A percentile compares a stretch with the other conserved stretches of the same genome.
These are phyloP conservation scores for Drosophila testacea DNA, from an alignment of 2,888 invertebrate genomes.

Conservation along the genomic window DNA sequence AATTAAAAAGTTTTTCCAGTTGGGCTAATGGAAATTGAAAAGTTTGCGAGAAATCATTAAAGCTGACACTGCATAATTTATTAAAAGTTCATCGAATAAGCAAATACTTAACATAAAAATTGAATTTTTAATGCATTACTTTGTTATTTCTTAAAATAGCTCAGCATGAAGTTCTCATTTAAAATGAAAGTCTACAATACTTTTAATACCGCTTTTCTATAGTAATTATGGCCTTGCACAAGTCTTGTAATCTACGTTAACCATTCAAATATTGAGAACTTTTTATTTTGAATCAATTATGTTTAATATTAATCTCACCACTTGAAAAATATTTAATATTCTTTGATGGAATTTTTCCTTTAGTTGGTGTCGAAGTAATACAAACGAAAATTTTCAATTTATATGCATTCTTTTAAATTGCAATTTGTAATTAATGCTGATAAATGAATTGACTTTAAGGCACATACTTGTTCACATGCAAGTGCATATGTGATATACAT, in stretches of 20 bases:
- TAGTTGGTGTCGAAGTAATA: not conserved
- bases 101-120: conserved; percentile 3
- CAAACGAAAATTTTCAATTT: conserved; percentile 9
- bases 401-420: conserved; percentile 15
- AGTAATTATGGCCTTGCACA: too few relatives aligned
- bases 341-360: not conserved
- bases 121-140: not conserved
- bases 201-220: too few relatives aligned
- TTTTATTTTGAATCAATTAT: too few relatives aligned
- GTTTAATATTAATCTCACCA: not conserved
- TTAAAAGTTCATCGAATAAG: conserved; percentile 23
- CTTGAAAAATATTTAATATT: not conserved
- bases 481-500: not conserved
- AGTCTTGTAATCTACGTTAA: too few relatives aligned
- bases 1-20: conserved; percentile 70
- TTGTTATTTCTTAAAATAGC: not conserved
- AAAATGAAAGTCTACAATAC: too few relatives aligned
- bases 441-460: conserved; percentile 28
- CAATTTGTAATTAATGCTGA: conserved; percentile 32
- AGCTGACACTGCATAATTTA: conserved; percentile 51
- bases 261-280: too few relatives aligned
- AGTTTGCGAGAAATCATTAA: conserved; percentile 42
- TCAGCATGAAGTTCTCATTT: too few relatives aligned
- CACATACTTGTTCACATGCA: not conserved
- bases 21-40: conserved; percentile 68